Evolutionary conservation across 2,797 vertebrate genomes (phyloP), one percentile per base, ranked within the genome.

Genomic region (Mormyrus proboscirostris): DNA sequence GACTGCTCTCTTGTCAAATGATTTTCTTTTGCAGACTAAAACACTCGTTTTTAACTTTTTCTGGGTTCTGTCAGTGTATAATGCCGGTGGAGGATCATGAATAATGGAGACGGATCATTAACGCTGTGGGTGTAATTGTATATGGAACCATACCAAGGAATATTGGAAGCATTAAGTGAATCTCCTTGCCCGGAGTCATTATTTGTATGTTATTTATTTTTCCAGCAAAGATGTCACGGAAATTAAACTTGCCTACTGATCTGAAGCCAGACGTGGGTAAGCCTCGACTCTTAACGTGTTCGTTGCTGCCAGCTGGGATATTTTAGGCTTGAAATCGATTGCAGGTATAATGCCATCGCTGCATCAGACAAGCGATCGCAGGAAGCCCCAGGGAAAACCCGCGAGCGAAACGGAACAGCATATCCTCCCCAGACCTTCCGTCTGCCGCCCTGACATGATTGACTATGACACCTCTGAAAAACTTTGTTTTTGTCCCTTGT

Each of bases 211-310:
- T 33, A 41, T 88, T 88, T 88, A 90, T 96, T 95, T 91, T 96
- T 96, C 92, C 98, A 99, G 98, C 98, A 93, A 99, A 97, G 97
- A 98, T 99, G 97, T 99, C 98, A 93, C 97, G 98, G 96, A 99
- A 98, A 97, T 97, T 99, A 97, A 98, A 96, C 96, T 97, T 97
- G 92, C 96, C 97, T 96, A 96, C 95, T 94, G 98, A 99, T 93
- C 96, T 97, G 96, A 99, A 98, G 96, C 94, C 97, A 94, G 98
- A 98, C 91, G 92, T 95, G 95, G 98, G 98, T 99, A 98, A 99
- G 98, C 92, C 91, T 91, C 51, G 5, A 53, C 50, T 57, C 22
- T 25, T 14, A 47, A 84, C 47, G 14, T 57, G 19, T 57, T 38
- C 51, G 2, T 57, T 33, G 14, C 85, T 47, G 41, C 79, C 10